Evolutionary conservation across 1,140 invertebrate species (phyloP).

Genomic region (Camponotus pennsylvanicus): DNA sequence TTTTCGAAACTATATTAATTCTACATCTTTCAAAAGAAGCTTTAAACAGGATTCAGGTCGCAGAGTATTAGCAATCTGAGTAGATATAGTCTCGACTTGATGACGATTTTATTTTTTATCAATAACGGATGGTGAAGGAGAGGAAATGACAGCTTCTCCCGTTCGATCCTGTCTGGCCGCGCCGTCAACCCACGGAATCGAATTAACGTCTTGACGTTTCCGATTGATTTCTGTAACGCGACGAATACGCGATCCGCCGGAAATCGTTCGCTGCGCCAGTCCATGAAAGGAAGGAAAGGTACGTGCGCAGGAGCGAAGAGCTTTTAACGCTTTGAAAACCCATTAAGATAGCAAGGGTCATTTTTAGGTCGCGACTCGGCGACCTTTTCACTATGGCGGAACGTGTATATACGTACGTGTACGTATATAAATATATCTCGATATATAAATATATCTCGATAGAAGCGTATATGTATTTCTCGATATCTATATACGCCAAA

Average conservation of each 20-base stretch:
- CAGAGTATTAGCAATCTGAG: not conserved
- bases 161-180: slow-evolving; percentile 20
- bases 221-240: slow-evolving; percentile 60
- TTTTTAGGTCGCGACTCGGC: slow-evolving; percentile 35
- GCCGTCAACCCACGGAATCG: slow-evolving; percentile 46
- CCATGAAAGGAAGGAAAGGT: slow-evolving; percentile 41
- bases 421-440: not conserved
- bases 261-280: slow-evolving; percentile 48
- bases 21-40: not conserved
- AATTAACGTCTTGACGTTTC: slow-evolving; percentile 61
- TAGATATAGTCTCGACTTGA: not conserved
- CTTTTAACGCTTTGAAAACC: slow-evolving; percentile 55
- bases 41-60: not conserved
- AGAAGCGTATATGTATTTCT: too few species aligned
- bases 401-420: not conserved
- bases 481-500: slow-evolving; percentile 5
- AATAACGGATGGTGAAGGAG: slow-evolving; percentile 10
- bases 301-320: slow-evolving; percentile 25
- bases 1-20: not conserved
- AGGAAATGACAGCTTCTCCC: slow-evolving; percentile 32
- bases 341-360: slow-evolving; percentile 63
- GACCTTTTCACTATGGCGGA: slow-evolving; percentile 45
- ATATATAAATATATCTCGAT: too few species aligned
- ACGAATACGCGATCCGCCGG: slow-evolving; percentile 46
- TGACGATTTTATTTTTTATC: slow-evolving; percentile 27